Evolutionary conservation across 2,797 vertebrate genomes (phyloP), one percentile per base, ranked within the genome.

Genomic region (Cyclura pinguis): DNA sequence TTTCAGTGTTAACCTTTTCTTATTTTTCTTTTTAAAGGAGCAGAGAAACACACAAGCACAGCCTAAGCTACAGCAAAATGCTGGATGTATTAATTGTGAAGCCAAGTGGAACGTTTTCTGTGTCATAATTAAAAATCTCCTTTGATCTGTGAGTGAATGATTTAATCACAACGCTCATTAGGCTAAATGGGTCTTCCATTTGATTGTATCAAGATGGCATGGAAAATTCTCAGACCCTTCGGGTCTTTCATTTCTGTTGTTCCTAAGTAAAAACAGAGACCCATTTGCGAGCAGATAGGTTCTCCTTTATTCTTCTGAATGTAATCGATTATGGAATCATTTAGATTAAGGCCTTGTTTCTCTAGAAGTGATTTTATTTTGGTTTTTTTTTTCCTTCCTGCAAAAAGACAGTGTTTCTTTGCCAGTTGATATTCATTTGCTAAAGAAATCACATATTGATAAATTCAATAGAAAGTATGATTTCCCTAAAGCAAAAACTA

Each of bases 101-200:
- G 94, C 94, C 96, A 97, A 97, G 96, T 97, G 96, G 95, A 96
- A 97, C 94, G 96, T 97, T 97, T 97, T 97, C 94, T 96, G 96
- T 96, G 97, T 96, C 97, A 97, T 97, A 97, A 97, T 97, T 97
- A 97, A 97, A 87, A 97, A 96, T 96, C 94, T 96, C 95, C 96
- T 98, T 98, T 98, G 97, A 97, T 97, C 95, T 97, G 93, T 95
- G 96, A 96, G 96, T 96, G 97, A 97, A 96, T 96, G 94, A 97
- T 97, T 97, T 97, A 97, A 97, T 97, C 96, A 96, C 96, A 96
- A 96, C 96, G 95, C 96, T 97, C 95, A 97, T 97, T 97, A 97
- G 95, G 93, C 94, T 97, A 97, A 97, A 97, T 96, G 93, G 91
- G 90, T 96, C 96, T 97, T 96, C 94, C 94, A 95, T 97, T 96